A percentile compares a stretch with the other conserved stretches of the same genome.
Evolutionary conservation across 2,797 vertebrate species (phyloP).

Genomic region (Microhierax caerulescens): DNA sequence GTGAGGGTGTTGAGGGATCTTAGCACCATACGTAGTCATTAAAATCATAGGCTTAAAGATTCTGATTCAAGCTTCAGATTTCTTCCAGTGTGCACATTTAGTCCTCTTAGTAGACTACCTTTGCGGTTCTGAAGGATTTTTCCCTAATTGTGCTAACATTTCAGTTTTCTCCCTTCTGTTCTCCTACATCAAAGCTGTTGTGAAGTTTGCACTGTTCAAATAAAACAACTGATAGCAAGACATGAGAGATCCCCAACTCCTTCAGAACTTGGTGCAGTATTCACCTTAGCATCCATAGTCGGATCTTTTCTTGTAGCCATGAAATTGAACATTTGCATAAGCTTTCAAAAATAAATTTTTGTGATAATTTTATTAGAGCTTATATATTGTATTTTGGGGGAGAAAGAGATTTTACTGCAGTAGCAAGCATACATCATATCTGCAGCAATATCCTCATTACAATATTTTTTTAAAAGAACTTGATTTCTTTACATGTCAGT

Average conservation of each 20-base stretch:
- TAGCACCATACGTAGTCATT: background rate
- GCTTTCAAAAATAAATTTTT: background rate
- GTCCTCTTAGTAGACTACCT: background rate
- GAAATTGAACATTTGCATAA: background rate
- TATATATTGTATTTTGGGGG: background rate
- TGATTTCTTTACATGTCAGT: background rate
- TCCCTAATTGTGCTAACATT: background rate
- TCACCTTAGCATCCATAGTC: background rate
- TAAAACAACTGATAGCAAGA: background rate
- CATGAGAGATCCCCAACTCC: background rate
- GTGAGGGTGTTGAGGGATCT: background rate
- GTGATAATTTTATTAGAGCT: background rate
- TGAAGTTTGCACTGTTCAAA: background rate
- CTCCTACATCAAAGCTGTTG: background rate
- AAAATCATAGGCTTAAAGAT: background rate
- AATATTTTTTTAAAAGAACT: background rate
- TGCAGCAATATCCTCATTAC: background rate
- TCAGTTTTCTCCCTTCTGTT: background rate
- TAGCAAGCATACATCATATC: background rate
- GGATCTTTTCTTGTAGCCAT: background rate
- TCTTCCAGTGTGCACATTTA: background rate
- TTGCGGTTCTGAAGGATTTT: background rate
- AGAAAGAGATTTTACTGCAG: background rate
- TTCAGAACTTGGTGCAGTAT: background rate
- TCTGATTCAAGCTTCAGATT: background rate